Evolutionary conservation across 2,113 vertebrate species (phyloP).

Genomic region (Indri indri): DNA sequence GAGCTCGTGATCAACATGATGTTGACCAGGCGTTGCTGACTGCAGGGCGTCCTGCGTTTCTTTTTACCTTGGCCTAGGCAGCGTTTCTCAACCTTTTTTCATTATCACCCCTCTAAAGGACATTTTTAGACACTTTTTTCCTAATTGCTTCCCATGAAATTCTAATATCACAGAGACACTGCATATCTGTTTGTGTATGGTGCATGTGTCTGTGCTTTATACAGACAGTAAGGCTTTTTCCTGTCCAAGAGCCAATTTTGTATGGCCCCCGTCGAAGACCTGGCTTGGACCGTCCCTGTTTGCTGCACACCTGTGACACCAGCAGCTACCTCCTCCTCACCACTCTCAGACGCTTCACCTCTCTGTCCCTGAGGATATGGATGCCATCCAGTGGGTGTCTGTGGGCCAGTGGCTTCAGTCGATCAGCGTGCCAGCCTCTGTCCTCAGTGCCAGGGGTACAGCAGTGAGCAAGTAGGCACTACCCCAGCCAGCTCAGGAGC

Average conservation of each 20-base stretch:
- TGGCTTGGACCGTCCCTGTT: not conserved
- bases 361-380: not conserved
- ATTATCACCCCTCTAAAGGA: not conserved
- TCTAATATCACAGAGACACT: not conserved
- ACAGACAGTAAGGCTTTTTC: not conserved
- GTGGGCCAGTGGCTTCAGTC: not conserved
- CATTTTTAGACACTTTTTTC: not conserved
- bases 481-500: not conserved
- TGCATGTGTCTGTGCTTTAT: not conserved
- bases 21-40: not conserved
- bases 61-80: not conserved
- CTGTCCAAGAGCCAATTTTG: not conserved
- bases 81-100: not conserved
- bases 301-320: not conserved
- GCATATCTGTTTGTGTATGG: not conserved
- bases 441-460: not conserved
- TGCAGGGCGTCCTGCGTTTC: not conserved
- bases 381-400: no score
- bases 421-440: not conserved
- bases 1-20: not conserved
- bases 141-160: not conserved
- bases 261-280: not conserved
- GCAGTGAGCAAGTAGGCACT: not conserved
- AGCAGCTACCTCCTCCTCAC: not conserved
- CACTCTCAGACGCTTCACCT: fast-evolving